Base-by-base conservation (phyloP, 2,888 invertebrate genomes). In the Diaphora mendica region DNA sequence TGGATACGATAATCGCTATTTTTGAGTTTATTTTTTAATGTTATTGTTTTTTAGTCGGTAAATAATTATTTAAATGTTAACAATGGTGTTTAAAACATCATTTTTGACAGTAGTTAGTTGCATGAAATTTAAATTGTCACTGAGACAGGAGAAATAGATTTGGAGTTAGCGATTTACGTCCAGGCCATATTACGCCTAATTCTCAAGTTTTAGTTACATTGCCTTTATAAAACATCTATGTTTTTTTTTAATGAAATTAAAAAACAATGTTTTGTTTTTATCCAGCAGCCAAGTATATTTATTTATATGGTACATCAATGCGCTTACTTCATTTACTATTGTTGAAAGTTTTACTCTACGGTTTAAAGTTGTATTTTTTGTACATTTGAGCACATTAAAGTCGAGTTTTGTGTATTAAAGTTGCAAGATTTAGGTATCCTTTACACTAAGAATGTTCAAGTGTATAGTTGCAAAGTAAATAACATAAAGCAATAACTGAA, bases 371-470 rank as follows among this genome's bases (percentile, higher is more conserved):
- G 79, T 81, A 78, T 79, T 77, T 75, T 30, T 77, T 79, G 26
- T 75, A 74, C 72, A 65, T 76, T 80, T 42, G 81, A 83, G 82
- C 85, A 85, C 83, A 82, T 82, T 83, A 77, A 78, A 80, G 74
- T 77, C 79, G 77, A 83, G 74, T 79, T 82, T 80, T 75, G 83
- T 82, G 80, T 85, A 81, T 84, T 81, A 85, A 88, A 84, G 76
- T 84, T 85, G 80, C 84, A 87, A 85, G 78, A 80, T 82, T 82
- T 86, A 85, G 85, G 88, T 87, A 86, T 87, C 86, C 87, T 86
- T 86, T 84, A 86, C 44, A 94, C 94, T 94, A 94, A 94, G 93
- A 90, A 86, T 87, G 87, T 87, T 84, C 88, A 89, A 88, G 87
- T 86, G 82, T 88, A 83, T 91, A 91, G 90, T 89, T 83, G 90